Base-by-base conservation (phyloP, 2,888 invertebrate genomes). In the Aspidapion aeneum region DNA sequence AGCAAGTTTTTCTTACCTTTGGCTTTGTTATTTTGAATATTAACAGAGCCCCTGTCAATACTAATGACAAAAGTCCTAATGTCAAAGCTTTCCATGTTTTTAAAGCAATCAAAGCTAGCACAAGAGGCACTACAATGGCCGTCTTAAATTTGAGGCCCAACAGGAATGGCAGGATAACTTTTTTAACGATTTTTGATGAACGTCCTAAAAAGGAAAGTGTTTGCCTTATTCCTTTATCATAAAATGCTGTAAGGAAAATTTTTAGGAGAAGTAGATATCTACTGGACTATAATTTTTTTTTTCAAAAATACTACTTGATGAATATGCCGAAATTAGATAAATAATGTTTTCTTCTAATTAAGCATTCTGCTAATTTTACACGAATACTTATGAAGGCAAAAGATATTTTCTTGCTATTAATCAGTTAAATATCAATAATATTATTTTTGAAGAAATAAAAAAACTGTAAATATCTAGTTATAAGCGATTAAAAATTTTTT, bases 41-140 rank as follows among this genome's bases (percentile, higher is more conserved):
- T 59, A 93, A 85, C 85, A 93, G 85, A 63, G 93, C 93, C 68
- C 91, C 93, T 69, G 93, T 92, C 55, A 93, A 82, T 20, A 93
- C 93, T 75, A 94, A 81, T 1, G 93, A 93, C 65, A 94, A 85
- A 2, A 94, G 86, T 65, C 93, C 93, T 69, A 94, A 84, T 7
- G 94, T 93, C 71, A 93, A 82, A 52, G 94, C 94, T 79, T 94
- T 94, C 94, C 94, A 94, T 17, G 94, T 93, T 80, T 93, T 93
- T 62, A 93, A 82, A 0, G 94, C 94, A 74, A 94, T 93, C 63
- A 93, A 81, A 48, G 91, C 90, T 63, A 94, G 83, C 16, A 91
- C 91, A 66, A 93, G 79, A 0, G 93, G 94, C 52, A 93, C 91
- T 72, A 94, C 79, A 22, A 93, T 90, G 18, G 92, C 90, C 58